Conservation (phyloP, 2,797 vertebrate species). For the Leptatherina wallacei region DNA sequence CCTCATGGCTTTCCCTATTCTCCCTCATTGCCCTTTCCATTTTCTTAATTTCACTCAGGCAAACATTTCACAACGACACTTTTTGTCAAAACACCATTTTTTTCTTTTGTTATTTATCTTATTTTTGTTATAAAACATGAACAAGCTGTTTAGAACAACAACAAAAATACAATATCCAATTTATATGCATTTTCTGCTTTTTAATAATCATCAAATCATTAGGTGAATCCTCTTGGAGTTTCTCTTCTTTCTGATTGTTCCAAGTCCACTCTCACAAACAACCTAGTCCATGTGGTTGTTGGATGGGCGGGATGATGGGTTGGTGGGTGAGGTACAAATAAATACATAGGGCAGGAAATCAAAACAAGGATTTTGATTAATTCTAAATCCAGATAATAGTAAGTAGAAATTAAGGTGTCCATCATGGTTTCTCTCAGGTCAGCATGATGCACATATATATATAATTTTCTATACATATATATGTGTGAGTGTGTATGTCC, state of each 20-base stretch:
- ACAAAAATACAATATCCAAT: constrained; percentile 84
- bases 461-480: constrained; percentile 47
- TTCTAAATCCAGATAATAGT: constrained; percentile 79
- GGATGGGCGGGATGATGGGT: constrained; percentile 23
- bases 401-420: constrained; percentile 77
- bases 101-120: constrained; percentile 78
- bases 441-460: constrained; percentile 73
- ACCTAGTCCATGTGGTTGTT: constrained; percentile 60
- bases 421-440: constrained; percentile 68
- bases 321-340: constrained; percentile 72
- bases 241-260: constrained; percentile 77
- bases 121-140: constrained; percentile 84
- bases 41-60: constrained; percentile 45
- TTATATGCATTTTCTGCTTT: constrained; percentile 73
- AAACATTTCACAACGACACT: constrained; percentile 71
- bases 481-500: constrained; percentile 43
- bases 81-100: constrained; percentile 71
- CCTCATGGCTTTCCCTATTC: background rate
- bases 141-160: constrained; percentile 87
- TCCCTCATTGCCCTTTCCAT: constrained; percentile 9
- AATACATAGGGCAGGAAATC: constrained; percentile 79
- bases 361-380: constrained; percentile 75
- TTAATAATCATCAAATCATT: constrained; percentile 74
- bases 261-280: constrained; percentile 66
- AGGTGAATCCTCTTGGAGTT: constrained; percentile 71